These are phyloP conservation scores for Pedetes capensis DNA, from an alignment of 2,113 vertebrate species.

Conservation along the genomic window DNA sequence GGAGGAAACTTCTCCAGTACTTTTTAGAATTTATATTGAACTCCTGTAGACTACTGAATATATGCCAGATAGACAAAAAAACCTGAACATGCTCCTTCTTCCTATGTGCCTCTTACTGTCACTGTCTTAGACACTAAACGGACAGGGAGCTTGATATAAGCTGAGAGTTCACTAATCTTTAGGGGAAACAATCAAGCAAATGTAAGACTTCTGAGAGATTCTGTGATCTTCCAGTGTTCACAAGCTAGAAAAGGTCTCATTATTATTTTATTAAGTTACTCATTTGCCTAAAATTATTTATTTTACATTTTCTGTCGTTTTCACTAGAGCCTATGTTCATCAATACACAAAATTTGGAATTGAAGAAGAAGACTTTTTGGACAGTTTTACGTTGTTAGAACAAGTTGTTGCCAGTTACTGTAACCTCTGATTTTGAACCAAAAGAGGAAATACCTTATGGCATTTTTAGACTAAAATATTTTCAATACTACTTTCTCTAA, in stretches of 20 bases:
- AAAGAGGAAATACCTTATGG: background rate
- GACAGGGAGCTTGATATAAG: background rate
- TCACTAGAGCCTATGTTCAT: slow-evolving; percentile 92
- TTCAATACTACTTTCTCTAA: background rate
- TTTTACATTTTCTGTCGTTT: slow-evolving; percentile 16
- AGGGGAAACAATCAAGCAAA: background rate
- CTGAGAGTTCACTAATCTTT: background rate
- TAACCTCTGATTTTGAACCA: slow-evolving; percentile 81
- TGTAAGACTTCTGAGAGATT: background rate
- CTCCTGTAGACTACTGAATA: background rate
- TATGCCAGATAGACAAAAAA: background rate
- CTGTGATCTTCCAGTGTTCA: background rate
- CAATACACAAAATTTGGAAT: slow-evolving; percentile 94
- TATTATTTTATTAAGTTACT: slow-evolving; percentile 18
- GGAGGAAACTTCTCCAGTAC: background rate
- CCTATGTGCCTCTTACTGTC: background rate
- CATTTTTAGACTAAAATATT: slow-evolving; percentile 21
- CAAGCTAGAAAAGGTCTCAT: background rate
- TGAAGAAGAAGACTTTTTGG: slow-evolving; percentile 95
- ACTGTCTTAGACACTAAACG: background rate
- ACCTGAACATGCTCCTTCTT: background rate
- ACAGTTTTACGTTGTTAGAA: slow-evolving; percentile 93
- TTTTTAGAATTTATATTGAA: background rate
- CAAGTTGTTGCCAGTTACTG: slow-evolving; percentile 95
- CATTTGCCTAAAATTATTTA: background rate